Evolutionary conservation across 2,113 vertebrate genomes (phyloP), one percentile per base, ranked within the genome.

Genomic region (Castor canadensis): DNA sequence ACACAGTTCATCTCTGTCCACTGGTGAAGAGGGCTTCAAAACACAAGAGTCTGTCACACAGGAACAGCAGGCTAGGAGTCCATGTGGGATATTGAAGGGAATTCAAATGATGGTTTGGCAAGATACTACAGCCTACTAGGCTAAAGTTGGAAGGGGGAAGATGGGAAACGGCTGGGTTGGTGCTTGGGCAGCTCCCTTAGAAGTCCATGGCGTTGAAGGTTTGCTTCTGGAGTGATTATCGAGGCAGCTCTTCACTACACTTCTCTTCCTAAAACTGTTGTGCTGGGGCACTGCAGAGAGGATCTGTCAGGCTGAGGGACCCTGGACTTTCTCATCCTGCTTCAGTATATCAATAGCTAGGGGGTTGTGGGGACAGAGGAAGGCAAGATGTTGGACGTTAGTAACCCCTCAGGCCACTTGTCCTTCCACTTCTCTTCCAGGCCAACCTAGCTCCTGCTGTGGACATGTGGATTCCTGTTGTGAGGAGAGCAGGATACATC

Each of bases 221-320:
- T 80, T 64, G 30, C 43, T 52, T 38, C 45, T 45, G 72, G 24
- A 32, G 20, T 17, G 15, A 80, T 93, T 19, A 9, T 54, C 0
- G 43, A 28, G 86, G 8, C 60, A 19, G 19, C 52, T 60, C 64
- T 64, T 71, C 0, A 0, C 16, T 4, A 5, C 17, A 2, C 7
- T 28, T 60, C 5, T 35, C 93, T 58, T 71, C 64, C 43, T 6
- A 15, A 26, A 16, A 0, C 52, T 60, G 1, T 30, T n/a, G 38
- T 16, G 30, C 20, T 3, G 1, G 20, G 60, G 11, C 32, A 9
- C 22, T 35, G 5, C 9, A 16, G 76, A 77, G 62, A 75, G 0
- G 13, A 7, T 30, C 30, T 22, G 22, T 64, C 58, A 49, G 1
- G 17, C n/a, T 69, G 47, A 67, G 58, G 69, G 58, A 3, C 30